Evolutionary conservation across 1,140 invertebrate genomes (phyloP).

Genomic region (Amphibalanus amphitrite): DNA sequence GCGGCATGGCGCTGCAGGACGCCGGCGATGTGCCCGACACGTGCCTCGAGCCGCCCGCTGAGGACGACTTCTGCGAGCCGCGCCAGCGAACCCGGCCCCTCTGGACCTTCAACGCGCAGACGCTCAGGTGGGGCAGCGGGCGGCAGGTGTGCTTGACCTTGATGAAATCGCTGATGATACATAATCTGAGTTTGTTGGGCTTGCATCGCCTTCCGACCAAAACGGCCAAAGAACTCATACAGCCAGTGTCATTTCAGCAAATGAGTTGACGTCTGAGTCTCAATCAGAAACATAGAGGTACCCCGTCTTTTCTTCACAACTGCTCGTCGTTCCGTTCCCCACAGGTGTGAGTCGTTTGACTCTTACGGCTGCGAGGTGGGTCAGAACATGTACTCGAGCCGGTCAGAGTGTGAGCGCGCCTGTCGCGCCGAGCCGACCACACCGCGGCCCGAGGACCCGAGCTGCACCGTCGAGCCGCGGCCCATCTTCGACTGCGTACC

Average conservation of each 20-base stretch:
- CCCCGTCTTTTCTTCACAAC: too few species aligned
- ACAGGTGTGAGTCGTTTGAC: not conserved
- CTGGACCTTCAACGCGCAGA: not conserved
- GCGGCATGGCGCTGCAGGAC: not conserved
- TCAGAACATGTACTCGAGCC: not conserved
- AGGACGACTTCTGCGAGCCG: not conserved
- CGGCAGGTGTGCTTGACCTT: too few species aligned
- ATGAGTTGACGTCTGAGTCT: too few species aligned
- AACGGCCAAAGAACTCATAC: too few species aligned
- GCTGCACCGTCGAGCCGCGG: not conserved
- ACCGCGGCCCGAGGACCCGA: too few species aligned
- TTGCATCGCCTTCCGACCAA: too few species aligned
- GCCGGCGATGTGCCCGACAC: not conserved
- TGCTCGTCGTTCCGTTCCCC: too few species aligned
- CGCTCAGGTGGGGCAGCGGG: not conserved
- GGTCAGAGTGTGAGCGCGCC: not conserved
- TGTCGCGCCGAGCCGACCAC: not conserved
- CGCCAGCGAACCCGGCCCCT: too few species aligned
- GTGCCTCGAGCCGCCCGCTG: not conserved
- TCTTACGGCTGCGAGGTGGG: not conserved
- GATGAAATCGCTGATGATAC: too few species aligned
- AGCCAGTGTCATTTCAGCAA: too few species aligned
- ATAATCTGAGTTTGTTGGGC: too few species aligned
- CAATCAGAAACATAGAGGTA: too few species aligned
- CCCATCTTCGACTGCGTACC: not conserved